Evolutionary conservation across 2,888 invertebrate species (phyloP).

Genomic region (Limenitis camilla): DNA sequence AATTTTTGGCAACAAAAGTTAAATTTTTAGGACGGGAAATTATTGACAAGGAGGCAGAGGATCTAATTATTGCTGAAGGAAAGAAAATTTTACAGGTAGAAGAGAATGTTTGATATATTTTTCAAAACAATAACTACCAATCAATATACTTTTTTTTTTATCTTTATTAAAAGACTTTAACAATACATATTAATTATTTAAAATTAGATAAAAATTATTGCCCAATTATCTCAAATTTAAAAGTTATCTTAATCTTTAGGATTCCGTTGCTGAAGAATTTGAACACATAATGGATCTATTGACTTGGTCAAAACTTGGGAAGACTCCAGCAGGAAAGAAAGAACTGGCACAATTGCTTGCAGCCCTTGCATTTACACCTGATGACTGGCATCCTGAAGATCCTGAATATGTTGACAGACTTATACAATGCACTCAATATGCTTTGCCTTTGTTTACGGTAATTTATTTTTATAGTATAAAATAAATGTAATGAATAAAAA

Average conservation of each 20-base stretch:
- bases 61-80: slow-evolving; percentile 85
- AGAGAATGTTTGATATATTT: not conserved
- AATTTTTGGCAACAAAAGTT: slow-evolving; percentile 89
- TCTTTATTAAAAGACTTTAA: too few relatives aligned
- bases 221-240: not conserved
- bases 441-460: slow-evolving; percentile 92
- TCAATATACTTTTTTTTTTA: too few relatives aligned
- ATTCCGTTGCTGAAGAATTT: slow-evolving; percentile 94
- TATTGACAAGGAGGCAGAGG: slow-evolving; percentile 89
- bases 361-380: slow-evolving; percentile 80
- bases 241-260: slow-evolving; percentile 61
- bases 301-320: slow-evolving; percentile 85
- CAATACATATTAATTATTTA: too few relatives aligned
- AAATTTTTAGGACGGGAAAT: slow-evolving; percentile 85
- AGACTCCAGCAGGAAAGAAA: slow-evolving; percentile 88
- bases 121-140: too few relatives aligned
- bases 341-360: slow-evolving; percentile 89
- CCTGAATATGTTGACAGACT: slow-evolving; percentile 85
- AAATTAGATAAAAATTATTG: not conserved
- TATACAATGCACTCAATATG: slow-evolving; percentile 89
- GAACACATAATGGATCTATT: slow-evolving; percentile 90
- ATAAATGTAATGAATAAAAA: too few relatives aligned
- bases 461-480: too few relatives aligned
- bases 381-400: slow-evolving; percentile 83
- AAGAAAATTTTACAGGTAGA: slow-evolving; percentile 87